phyloP scores from a whole-genome alignment of 2,888 invertebrate species.

The Epicampocera succincta region DNA sequence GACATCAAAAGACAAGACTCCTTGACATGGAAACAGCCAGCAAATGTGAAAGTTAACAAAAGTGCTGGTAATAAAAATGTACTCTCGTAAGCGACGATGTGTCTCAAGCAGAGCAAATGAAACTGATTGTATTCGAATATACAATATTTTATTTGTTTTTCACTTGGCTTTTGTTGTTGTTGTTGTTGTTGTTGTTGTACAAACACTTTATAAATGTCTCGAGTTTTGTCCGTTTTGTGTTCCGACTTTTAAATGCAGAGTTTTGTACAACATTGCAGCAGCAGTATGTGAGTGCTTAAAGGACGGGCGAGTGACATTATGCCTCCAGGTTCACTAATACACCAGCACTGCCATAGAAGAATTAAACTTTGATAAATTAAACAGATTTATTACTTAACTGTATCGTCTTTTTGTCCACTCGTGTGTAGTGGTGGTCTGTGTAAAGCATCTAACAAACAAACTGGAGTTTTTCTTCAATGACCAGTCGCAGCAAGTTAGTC shows the following conservation, averaged over 20 bases:
- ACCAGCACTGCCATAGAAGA: constrained; percentile 9
- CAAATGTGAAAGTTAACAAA: not conserved
- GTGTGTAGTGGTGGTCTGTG: not conserved
- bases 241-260: no score
- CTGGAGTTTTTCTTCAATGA: not conserved
- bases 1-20: constrained; percentile 37
- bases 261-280: no score
- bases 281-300: constrained; percentile 15
- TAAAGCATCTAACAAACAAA: not conserved
- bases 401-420: constrained; percentile 24
- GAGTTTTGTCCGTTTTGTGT: not conserved
- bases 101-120: not conserved
- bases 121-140: not conserved
- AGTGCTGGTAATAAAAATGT: not conserved
- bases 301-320: constrained; percentile 45
- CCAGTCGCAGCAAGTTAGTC: not conserved
- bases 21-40: constrained; percentile 23
- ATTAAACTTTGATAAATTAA: constrained; percentile 72
- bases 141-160: constrained; percentile 45
- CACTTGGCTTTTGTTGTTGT: constrained; percentile 7
- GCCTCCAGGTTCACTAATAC: constrained; percentile 17
- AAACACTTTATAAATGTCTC: constrained; percentile 54
- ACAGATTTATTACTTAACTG: constrained; percentile 71
- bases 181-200: not conserved
- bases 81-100: no score